Percentiles rank a stretch among this genome's conserved stretches.
Conservation (phyloP, 1,140 invertebrate genomes). For the Hormaphis cornu region DNA sequence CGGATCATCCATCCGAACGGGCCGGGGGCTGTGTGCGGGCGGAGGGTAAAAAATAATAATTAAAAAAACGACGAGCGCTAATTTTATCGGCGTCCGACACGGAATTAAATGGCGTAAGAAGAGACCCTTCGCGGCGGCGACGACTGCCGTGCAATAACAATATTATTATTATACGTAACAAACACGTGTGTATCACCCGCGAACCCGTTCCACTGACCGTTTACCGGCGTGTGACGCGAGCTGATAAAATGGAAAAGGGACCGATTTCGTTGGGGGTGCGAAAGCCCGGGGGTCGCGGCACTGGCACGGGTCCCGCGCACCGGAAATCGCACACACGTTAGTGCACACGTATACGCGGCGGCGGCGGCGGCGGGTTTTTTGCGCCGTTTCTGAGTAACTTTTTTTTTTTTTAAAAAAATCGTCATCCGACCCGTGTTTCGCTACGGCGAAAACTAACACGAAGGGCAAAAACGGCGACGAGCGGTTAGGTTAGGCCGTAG, state of each 20-base stretch:
- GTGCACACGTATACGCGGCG: neutral
- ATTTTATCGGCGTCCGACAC: constrained; percentile 12
- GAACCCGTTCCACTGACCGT: constrained; percentile 25
- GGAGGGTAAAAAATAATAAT: too few relatives aligned
- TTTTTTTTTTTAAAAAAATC: too few relatives aligned
- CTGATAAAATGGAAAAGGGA: constrained; percentile 30
- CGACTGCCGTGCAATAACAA: neutral
- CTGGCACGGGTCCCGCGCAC: constrained; percentile 8
- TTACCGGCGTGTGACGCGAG: constrained; percentile 20
- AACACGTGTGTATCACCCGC: neutral
- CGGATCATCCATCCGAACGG: too few relatives aligned
- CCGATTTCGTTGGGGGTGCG: neutral
- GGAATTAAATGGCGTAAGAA: constrained; percentile 28
- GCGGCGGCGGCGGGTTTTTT: too few relatives aligned
- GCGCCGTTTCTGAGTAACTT: too few relatives aligned
- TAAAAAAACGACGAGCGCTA: constrained; percentile 11
- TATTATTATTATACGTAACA: neutral
- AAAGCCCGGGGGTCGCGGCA: neutral
- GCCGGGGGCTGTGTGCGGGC: too few relatives aligned
- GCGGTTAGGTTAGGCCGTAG: too few relatives aligned
- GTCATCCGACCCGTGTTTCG: too few relatives aligned
- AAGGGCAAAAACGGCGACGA: too few relatives aligned
- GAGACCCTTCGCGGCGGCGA: neutral
- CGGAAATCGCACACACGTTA: too few relatives aligned
- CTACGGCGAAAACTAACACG: too few relatives aligned